phyloP scores from a whole-genome alignment of 2,113 vertebrate species.

The Todiramphus chloris region DNA sequence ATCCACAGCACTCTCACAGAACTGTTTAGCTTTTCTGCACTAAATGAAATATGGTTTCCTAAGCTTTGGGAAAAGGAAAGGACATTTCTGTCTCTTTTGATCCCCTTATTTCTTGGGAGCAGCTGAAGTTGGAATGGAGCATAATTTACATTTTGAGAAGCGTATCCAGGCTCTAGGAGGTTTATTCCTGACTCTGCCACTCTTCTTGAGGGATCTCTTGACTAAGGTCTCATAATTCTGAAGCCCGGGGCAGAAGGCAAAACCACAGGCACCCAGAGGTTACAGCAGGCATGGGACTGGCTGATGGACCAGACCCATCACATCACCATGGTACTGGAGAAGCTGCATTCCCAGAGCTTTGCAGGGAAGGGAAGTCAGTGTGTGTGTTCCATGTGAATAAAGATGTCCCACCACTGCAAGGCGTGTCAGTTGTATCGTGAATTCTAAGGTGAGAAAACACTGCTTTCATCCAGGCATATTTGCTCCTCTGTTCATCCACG shows the following conservation, averaged over 20 bases:
- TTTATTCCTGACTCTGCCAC: neutral
- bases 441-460: neutral
- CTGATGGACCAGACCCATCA: neutral
- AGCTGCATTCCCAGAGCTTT: neutral
- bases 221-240: neutral
- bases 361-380: neutral
- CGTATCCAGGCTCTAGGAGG: neutral
- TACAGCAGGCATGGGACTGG: rapidly evolving
- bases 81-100: neutral
- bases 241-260: neutral
- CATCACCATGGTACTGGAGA: neutral
- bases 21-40: neutral
- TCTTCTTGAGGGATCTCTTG: neutral
- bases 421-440: no score
- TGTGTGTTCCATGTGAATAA: neutral
- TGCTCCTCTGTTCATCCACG: neutral
- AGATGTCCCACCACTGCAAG: neutral
- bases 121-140: neutral
- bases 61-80: neutral
- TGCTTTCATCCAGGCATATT: neutral
- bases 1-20: neutral
- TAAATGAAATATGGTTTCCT: neutral
- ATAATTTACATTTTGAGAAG: neutral
- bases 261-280: neutral
- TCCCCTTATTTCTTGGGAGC: neutral